Base-by-base conservation (phyloP, 2,113 vertebrate species). In the Corythoichthys haematopterus region DNA sequence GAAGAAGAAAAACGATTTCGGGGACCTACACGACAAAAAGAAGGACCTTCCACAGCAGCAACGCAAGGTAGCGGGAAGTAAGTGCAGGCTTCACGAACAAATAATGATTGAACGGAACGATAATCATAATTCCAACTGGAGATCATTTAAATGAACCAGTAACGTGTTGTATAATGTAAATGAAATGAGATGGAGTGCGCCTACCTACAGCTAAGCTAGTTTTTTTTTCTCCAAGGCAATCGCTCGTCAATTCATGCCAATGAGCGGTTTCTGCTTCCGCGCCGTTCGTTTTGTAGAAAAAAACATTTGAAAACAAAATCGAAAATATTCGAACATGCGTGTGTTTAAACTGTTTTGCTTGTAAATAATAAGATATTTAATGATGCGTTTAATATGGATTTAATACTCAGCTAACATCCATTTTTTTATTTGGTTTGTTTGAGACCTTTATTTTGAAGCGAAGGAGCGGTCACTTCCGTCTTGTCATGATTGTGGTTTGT, bases 51-150 rank as follows among this genome's bases (percentile, higher is more conserved):
- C 51, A 55, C 47, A 70, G 55, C 59, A 66, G 82, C 77, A 84
- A 74, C 72, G 61, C 20, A 64, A 81, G 78, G 69, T 79, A 84
- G 75, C 64, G 28, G 7, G 14, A 55, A 65, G 46, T 72, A 55
- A 65, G 46, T 72, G 36, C 60, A 68, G 48, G 15, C 35, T 2
- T 46, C 43, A 62, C 20, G 60, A 33, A 62, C 43, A 13, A 33
- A 47, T 62, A 13, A 36, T 36, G 13, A 57, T 57, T 14, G 2
- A 36, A 57, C 1, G 60, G 11, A 3, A 13, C 12, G 33, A 33
- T 28, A 8, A 62, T 46, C 12, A 14, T 12, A 6, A 28, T 38
- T 40, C 3, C 16, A 15, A 3, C 6, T 9, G 20, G 20, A 8
- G 1, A 36, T 43, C 11, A 62, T 57, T 57, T 33, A 36, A 57